Evolutionary conservation across 2,888 invertebrate genomes (phyloP).

Genomic region (Elegia similella): DNA sequence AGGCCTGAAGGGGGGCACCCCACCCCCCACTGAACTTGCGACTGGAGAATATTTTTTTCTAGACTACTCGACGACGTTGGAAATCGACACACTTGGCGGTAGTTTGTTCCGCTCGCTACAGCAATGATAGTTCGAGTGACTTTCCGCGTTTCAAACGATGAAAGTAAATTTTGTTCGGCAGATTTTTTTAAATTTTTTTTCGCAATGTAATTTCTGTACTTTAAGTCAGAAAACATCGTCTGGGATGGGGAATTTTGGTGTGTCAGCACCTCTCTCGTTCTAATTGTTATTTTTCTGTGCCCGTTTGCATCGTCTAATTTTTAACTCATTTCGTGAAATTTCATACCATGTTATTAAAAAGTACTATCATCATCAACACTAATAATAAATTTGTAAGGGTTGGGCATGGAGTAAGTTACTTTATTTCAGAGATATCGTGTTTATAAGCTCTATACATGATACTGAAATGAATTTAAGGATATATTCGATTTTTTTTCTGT

Average conservation of each 20-base stretch:
- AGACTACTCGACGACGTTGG: conserved; percentile 73
- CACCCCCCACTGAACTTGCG: conserved; percentile 66
- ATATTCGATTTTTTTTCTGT: too few species aligned
- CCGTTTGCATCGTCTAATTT: background rate
- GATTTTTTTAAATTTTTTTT: conserved; percentile 34
- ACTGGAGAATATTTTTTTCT: conserved; percentile 80
- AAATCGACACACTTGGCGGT: conserved; percentile 80
- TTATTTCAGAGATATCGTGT: too few species aligned
- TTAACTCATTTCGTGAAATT: too few species aligned
- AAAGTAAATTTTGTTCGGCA: conserved; percentile 49
- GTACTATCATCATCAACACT: too few species aligned
- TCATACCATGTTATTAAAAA: too few species aligned
- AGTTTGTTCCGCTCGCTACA: conserved; percentile 71
- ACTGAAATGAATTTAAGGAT: too few species aligned
- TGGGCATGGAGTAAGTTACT: too few species aligned
- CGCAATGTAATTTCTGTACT: conserved; percentile 2
- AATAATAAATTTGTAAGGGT: too few species aligned
- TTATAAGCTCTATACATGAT: too few species aligned
- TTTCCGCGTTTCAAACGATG: conserved; percentile 51
- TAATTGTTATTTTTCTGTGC: background rate
- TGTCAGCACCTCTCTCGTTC: background rate
- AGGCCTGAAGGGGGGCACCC: conserved; percentile 63
- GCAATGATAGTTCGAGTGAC: conserved; percentile 77
- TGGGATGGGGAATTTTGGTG: background rate
- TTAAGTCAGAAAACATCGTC: background rate